phyloP scores from a whole-genome alignment of 1,140 invertebrate genomes.

The Drosophila lacertosa region DNA sequence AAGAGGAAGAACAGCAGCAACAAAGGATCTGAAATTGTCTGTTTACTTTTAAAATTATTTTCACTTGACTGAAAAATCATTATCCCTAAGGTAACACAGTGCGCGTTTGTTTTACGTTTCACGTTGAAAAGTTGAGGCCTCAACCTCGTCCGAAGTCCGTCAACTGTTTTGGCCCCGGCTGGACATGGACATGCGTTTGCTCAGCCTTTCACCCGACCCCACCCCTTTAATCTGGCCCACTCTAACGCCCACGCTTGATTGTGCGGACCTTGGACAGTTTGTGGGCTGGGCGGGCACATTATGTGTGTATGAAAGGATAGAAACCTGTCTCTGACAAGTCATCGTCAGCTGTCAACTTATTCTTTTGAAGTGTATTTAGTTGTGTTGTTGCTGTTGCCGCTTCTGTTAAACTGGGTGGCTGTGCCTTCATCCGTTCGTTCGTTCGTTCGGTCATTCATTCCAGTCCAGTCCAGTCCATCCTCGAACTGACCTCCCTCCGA shows the following conservation, averaged over 20 bases:
- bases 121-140: conserved; percentile 55
- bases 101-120: conserved; percentile 19
- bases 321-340: conserved; percentile 83
- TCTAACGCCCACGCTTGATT: conserved; percentile 32
- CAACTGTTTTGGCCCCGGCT: conserved; percentile 43
- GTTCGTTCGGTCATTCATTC: conserved; percentile 53
- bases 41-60: conserved; percentile 81
- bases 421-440: conserved; percentile 39
- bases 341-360: conserved; percentile 84
- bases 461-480: no score
- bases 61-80: conserved; percentile 83
- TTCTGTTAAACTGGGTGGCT: conserved; percentile 21
- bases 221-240: background rate
- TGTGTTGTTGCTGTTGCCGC: conserved; percentile 52
- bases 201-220: conserved; percentile 3
- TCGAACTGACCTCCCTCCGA: no score
- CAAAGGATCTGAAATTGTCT: conserved; percentile 62
- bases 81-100: conserved; percentile 75
- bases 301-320: conserved; percentile 78
- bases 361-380: conserved; percentile 84
- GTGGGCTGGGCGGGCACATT: conserved; percentile 48
- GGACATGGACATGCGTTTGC: conserved; percentile 65
- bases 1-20: conserved; percentile 28
- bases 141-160: conserved; percentile 55
- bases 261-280: conserved; percentile 42